Evolutionary conservation across 2,113 vertebrate species (phyloP), one percentile per base, ranked within the genome.

Genomic region (Tachysurus fulvidraco): DNA sequence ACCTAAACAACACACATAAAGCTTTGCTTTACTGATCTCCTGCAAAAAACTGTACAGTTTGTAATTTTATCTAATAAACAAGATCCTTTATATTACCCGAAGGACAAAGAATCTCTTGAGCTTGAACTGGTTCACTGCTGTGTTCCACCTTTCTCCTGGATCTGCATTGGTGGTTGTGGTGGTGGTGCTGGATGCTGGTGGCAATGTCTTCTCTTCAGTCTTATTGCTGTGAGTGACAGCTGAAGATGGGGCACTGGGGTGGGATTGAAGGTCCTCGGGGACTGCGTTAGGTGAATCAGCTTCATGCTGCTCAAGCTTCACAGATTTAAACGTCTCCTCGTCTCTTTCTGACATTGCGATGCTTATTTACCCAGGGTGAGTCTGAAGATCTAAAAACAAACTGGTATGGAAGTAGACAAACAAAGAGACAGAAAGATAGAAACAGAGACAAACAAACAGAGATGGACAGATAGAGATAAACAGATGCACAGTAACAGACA

Each of bases 101-200:
- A 96, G 87, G 12, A 96, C 95, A 88, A 95, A 95, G 85, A 94
- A 96, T 88, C 73, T 93, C 88, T 86, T 94, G 36, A 82, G 25
- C 87, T 92, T 95, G 83, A 94, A 95, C 50, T 92, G 91, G 4
- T 90, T 65, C 79, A 91, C 44, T 1, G 88, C 8, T 2, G 89
- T 17, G 2, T 60, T 71, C 90, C 91, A 91, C 46, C 67, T 88
- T 23, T 28, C 46, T 65, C 82, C 57, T 44, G 4, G 73, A 4
- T 64, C 54, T n/a, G 59, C 23, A 23, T 36, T 23, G 36, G 13
- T 21, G 44, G 25, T 67, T 14, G 81, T 21, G 17, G 13, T n/a
- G 23, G 1, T 64, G 59, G 28, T 76, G 30, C 8, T 62, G 30
- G 52, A 11, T 21, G 57, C 55, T 4, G 52, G 52, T 46, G 17